These are phyloP conservation scores for Lophius americanus DNA, from an alignment of 2,797 vertebrate species.

Conservation along the genomic window DNA sequence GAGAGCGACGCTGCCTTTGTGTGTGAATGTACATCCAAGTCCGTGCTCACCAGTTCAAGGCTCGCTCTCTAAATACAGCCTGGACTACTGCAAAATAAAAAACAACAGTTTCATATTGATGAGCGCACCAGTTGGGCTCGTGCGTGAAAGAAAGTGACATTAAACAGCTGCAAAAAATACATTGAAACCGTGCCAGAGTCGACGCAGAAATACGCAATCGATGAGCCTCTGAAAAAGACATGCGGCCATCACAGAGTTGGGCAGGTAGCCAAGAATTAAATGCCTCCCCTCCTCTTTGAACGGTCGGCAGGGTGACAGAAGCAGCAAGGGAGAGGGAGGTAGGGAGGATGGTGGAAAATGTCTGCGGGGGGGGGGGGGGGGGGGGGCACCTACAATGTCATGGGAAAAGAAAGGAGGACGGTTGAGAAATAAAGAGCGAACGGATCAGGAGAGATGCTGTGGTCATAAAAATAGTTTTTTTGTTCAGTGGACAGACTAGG, in stretches of 20 bases:
- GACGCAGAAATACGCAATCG: conserved; percentile 47
- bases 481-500: conserved; percentile 14
- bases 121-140: not conserved
- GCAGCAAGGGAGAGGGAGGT: conserved; percentile 34
- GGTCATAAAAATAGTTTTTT: conserved; percentile 37
- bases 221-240: conserved; percentile 65
- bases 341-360: conserved; percentile 29
- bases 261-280: conserved; percentile 81
- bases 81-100: conserved; percentile 12
- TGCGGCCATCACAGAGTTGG: conserved; percentile 71
- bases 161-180: conserved; percentile 19
- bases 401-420: conserved; percentile 41
- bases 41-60: not conserved
- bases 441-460: conserved; percentile 17
- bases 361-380: conserved; percentile 46
- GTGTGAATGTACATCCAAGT: conserved; percentile 14
- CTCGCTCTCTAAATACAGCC: conserved; percentile 10
- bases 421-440: conserved; percentile 26
- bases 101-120: conserved; percentile 1
- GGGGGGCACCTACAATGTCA: conserved; percentile 37
- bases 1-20: conserved; percentile 25
- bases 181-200: conserved; percentile 7
- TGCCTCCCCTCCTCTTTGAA: conserved; percentile 57
- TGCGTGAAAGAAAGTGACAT: conserved; percentile 16
- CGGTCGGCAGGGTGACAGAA: conserved; percentile 57